phyloP scores from a whole-genome alignment of 1,140 invertebrate genomes.

The Hestina assimilis region DNA sequence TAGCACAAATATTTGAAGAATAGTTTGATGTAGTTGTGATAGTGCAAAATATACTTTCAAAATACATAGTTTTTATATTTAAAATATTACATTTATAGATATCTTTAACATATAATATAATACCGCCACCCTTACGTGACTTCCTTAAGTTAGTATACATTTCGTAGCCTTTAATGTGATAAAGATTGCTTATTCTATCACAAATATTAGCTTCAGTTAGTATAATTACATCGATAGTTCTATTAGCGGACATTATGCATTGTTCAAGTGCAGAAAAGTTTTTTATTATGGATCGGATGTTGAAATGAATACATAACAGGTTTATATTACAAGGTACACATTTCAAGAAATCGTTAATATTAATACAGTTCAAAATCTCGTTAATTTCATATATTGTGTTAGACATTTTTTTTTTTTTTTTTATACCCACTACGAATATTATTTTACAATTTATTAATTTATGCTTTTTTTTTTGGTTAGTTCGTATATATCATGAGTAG shows the following conservation, averaged over 20 bases:
- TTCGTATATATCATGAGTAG: not conserved
- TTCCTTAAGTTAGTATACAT: not conserved
- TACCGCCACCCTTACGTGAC: not conserved
- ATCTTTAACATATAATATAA: not conserved
- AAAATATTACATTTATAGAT: not conserved
- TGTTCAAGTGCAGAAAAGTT: not conserved
- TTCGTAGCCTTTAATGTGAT: not conserved
- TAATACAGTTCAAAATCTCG: not conserved
- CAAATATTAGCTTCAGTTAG: not conserved
- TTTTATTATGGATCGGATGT: not conserved
- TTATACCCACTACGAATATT: not conserved
- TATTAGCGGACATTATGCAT: not conserved
- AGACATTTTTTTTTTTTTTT: not conserved
- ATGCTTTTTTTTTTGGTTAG: not conserved
- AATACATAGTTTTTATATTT: too few relatives aligned
- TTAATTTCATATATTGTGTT: not conserved
- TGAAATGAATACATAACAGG: too few relatives aligned
- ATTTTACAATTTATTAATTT: not conserved
- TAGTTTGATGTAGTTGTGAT: not conserved
- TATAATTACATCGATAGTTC: not conserved
- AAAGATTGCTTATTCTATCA: not conserved
- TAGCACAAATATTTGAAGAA: not conserved
- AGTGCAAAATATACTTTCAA: not conserved
- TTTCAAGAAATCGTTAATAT: constrained; percentile 2
- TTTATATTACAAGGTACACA: too few relatives aligned